A percentile compares a stretch with the other conserved stretches of the same genome.
These are phyloP conservation scores for Pollenia griseotomentosa DNA, from an alignment of 2,888 invertebrate genomes.

Conservation along the genomic window DNA sequence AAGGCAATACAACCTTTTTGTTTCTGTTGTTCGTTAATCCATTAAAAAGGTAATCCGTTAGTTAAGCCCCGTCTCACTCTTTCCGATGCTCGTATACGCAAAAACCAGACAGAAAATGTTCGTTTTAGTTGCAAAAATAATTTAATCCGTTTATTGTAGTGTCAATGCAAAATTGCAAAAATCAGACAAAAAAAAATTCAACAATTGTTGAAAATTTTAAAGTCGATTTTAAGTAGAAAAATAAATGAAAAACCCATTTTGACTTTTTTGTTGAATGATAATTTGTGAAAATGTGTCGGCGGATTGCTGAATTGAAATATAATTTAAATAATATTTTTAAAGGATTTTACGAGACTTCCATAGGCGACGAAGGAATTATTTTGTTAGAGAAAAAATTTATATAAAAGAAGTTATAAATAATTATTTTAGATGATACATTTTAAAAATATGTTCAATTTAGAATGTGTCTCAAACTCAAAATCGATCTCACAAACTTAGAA, in stretches of 20 bases:
- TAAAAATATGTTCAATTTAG: no score
- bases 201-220: not conserved
- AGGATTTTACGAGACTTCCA: conserved; percentile 48
- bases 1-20: conserved; percentile 42
- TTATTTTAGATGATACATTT: no score
- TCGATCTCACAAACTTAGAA: no score
- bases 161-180: not conserved
- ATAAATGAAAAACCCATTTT: not conserved
- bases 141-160: conserved; percentile 11
- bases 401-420: no score
- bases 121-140: conserved; percentile 19
- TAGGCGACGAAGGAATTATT: conserved; percentile 15
- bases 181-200: not conserved
- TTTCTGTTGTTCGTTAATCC: conserved; percentile 40
- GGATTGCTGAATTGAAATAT: conserved; percentile 15
- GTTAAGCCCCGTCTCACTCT: conserved; percentile 23
- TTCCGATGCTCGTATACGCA: conserved; percentile 13
- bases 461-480: no score
- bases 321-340: conserved; percentile 10
- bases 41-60: conserved; percentile 63
- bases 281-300: not conserved
- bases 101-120: conserved; percentile 64
- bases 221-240: conserved; percentile 7
- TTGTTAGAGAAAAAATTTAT: not conserved
- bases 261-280: conserved; percentile 2